These are phyloP conservation scores for Pachycephala philippinensis DNA, from an alignment of 2,113 vertebrate species.

Conservation along the genomic window DNA sequence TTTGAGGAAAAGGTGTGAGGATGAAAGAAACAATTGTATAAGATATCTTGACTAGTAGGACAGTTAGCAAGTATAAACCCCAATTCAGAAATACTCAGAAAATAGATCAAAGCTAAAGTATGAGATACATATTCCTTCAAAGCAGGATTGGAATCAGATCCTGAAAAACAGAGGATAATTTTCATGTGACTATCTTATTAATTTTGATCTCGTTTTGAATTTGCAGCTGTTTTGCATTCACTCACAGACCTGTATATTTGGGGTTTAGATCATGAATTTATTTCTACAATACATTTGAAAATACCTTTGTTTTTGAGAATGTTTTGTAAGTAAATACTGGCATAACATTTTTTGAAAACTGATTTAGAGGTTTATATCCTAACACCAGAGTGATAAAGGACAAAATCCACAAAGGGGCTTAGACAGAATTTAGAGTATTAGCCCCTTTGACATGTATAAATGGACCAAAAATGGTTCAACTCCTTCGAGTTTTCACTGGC, in stretches of 20 bases:
- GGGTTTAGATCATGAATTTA: neutral
- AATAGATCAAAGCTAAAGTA: neutral
- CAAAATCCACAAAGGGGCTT: neutral
- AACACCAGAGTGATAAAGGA: neutral
- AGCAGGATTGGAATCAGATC: neutral
- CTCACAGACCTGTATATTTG: neutral
- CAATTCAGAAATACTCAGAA: neutral
- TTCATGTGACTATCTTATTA: neutral
- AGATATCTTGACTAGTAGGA: neutral
- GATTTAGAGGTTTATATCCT: neutral
- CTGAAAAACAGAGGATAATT: neutral
- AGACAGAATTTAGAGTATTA: neutral
- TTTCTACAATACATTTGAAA: neutral
- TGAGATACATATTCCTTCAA: neutral
- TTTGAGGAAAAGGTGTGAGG: neutral
- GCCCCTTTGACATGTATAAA: neutral
- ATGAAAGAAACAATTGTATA: neutral
- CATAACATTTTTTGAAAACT: neutral
- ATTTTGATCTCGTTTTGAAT: neutral
- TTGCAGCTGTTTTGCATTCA: neutral
- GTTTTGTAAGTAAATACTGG: neutral
- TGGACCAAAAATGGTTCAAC: neutral
- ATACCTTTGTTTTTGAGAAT: neutral
- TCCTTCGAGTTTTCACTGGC: neutral
- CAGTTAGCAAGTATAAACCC: neutral